Conservation (phyloP, 2,113 vertebrate genomes). For the Ochotona curzoniae region DNA sequence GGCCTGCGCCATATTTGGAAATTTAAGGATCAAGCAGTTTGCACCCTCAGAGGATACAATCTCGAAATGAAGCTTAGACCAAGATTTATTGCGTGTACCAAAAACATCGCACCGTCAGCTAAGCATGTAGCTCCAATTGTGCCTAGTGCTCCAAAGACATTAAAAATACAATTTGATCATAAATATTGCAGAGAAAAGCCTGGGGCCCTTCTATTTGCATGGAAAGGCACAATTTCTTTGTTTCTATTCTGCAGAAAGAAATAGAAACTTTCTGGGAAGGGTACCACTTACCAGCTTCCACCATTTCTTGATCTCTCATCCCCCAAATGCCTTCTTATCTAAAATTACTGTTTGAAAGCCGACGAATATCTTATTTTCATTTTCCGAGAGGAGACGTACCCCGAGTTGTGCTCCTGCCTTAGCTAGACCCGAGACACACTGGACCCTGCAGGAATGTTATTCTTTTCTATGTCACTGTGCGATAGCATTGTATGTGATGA, state of each 20-base stretch:
- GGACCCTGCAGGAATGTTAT: conserved; percentile 2
- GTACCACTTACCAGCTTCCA: not conserved
- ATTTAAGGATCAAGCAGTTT: conserved; percentile 72
- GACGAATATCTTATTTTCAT: conserved; percentile 58
- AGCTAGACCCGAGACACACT: not conserved
- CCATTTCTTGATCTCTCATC: not conserved
- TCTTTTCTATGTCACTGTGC: conserved; percentile 53
- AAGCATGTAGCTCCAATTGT: conserved; percentile 77
- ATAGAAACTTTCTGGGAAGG: conserved; percentile 52
- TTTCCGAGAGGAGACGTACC: not conserved
- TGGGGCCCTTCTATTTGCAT: conserved; percentile 67
- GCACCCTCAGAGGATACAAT: conserved; percentile 64
- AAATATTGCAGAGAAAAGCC: conserved; percentile 78
- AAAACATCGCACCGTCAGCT: conserved; percentile 79
- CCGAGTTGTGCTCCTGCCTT: not conserved
- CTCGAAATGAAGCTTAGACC: conserved; percentile 68
- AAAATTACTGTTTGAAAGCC: conserved; percentile 28
- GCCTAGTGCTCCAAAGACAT: conserved; percentile 75
- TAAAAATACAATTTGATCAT: conserved; percentile 82
- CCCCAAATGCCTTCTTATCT: not conserved
- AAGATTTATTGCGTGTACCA: conserved; percentile 75
- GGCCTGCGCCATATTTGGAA: conserved; percentile 45
- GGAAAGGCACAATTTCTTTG: conserved; percentile 52
- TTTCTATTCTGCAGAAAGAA: conserved; percentile 14
- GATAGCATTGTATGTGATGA: conserved; percentile 50